Conservation (phyloP, 1,140 invertebrate species). For the Ceratina calcarata region DNA sequence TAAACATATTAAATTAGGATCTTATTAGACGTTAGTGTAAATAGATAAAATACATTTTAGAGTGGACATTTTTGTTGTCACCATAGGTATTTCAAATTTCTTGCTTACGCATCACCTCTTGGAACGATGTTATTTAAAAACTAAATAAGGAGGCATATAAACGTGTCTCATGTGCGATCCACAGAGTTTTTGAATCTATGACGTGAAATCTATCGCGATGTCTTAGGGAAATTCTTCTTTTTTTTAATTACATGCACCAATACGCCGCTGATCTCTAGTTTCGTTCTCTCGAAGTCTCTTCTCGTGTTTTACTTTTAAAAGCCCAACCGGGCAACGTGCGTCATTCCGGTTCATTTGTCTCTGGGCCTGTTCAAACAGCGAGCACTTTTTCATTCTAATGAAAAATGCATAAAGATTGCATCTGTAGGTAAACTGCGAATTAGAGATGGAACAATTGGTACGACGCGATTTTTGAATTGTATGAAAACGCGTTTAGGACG, state of each 20-base stretch:
- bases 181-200: constrained; percentile 70
- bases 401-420: background rate
- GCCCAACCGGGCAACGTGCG: constrained; percentile 33
- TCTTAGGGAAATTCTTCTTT: constrained; percentile 56
- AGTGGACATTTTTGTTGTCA: constrained; percentile 62
- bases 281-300: constrained; percentile 47
- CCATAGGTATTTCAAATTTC: constrained; percentile 61
- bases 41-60: constrained; percentile 69
- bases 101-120: constrained; percentile 54
- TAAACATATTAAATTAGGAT: constrained; percentile 68
- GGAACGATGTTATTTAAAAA: constrained; percentile 38
- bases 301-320: constrained; percentile 32
- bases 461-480: background rate
- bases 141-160: background rate
- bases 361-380: constrained; percentile 46
- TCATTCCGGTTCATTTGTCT: constrained; percentile 58
- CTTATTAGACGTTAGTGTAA: constrained; percentile 67
- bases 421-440: background rate
- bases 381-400: constrained; percentile 26
- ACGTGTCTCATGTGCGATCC: constrained; percentile 35
- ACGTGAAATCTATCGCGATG: constrained; percentile 74
- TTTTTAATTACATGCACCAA: constrained; percentile 50
- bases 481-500: constrained; percentile 14
- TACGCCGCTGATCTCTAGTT: constrained; percentile 55
- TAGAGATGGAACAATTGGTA: background rate